phyloP scores from a whole-genome alignment of 2,797 vertebrate species.

The Cyclura pinguis region DNA sequence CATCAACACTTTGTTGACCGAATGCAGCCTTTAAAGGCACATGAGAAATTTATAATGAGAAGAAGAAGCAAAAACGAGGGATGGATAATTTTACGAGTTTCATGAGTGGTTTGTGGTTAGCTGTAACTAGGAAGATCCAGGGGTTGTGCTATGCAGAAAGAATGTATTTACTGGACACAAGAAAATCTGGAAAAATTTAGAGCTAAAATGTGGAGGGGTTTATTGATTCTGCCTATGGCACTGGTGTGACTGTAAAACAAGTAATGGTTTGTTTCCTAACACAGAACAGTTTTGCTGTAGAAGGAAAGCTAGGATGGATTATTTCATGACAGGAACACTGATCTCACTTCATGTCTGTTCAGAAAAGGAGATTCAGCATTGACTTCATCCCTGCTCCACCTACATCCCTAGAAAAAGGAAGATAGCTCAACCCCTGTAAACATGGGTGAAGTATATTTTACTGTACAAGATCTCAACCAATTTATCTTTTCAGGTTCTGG shows the following conservation, averaged over 20 bases:
- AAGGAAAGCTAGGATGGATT: background rate
- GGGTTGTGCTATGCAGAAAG: constrained; percentile 35
- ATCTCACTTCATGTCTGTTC: constrained; percentile 32
- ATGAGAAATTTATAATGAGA: constrained; percentile 52
- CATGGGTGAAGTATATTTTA: background rate
- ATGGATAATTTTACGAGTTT: constrained; percentile 51
- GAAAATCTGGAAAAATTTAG: constrained; percentile 43
- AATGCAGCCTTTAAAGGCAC: constrained; percentile 35
- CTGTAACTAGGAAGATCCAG: constrained; percentile 38
- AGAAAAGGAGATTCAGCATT: background rate
- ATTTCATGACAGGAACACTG: constrained; percentile 30
- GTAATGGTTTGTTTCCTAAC: constrained; percentile 42
- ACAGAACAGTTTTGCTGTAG: constrained; percentile 30
- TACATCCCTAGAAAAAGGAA: background rate
- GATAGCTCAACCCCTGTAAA: background rate
- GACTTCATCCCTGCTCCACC: constrained; percentile 25
- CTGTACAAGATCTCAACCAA: background rate
- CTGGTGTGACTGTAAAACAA: constrained; percentile 35
- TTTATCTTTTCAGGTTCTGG: background rate
- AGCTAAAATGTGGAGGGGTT: constrained; percentile 25
- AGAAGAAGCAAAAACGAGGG: constrained; percentile 35
- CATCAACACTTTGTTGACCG: constrained; percentile 32
- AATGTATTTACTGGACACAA: constrained; percentile 15
- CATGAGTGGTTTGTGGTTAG: constrained; percentile 41
- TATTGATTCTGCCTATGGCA: constrained; percentile 41